A percentile compares a stretch with the other conserved stretches of the same genome.
Conservation (phyloP, 2,888 invertebrate species). For the Prosapia bicincta region DNA sequence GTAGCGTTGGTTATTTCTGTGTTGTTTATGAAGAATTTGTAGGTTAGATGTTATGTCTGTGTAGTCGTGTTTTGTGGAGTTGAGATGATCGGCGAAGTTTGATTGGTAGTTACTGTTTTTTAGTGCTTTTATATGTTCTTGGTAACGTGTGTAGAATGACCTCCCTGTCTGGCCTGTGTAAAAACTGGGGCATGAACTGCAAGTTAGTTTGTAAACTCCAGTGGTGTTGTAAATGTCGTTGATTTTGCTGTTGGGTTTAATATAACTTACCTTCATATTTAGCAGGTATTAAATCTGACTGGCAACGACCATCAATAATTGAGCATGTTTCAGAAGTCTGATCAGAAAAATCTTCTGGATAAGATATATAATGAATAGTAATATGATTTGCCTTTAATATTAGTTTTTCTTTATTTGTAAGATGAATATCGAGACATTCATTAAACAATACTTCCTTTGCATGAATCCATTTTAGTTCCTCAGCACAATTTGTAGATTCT, state of each 20-base stretch:
- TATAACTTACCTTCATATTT: conserved; percentile 68
- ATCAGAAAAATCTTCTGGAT: neutral
- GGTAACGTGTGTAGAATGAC: neutral
- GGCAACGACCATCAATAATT: conserved; percentile 42
- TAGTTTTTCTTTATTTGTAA: neutral
- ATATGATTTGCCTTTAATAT: neutral
- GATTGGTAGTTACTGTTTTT: too few relatives aligned
- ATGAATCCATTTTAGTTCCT: neutral
- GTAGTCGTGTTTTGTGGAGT: too few relatives aligned
- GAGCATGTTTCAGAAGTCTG: neutral
- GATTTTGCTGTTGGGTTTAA: too few relatives aligned
- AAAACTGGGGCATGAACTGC: too few relatives aligned
- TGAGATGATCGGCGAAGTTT: too few relatives aligned
- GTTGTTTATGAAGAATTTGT: too few relatives aligned
- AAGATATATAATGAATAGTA: neutral
- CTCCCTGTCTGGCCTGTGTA: too few relatives aligned
- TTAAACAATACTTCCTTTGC: neutral
- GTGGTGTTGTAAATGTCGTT: too few relatives aligned
- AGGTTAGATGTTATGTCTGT: too few relatives aligned
- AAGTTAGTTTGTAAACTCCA: too few relatives aligned
- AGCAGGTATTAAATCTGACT: conserved; percentile 71
- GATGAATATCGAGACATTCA: neutral
- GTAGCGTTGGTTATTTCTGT: too few relatives aligned
- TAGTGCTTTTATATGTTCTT: too few relatives aligned
- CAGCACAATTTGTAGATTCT: neutral